Conservation (phyloP, 2,888 invertebrate species). For the Brachylomia viminalis region DNA sequence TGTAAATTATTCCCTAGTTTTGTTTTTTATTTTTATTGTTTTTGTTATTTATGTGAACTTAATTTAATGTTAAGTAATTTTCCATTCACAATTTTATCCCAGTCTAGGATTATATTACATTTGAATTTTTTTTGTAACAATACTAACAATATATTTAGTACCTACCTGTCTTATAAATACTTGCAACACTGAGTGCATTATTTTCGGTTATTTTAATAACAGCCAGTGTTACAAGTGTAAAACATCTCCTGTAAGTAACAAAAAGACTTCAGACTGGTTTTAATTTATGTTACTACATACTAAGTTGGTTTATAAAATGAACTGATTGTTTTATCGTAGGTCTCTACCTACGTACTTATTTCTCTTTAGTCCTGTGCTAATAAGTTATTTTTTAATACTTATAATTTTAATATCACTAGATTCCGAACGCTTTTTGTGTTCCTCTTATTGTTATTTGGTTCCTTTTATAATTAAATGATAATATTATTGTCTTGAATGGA, state of each 20-base stretch:
- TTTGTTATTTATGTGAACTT: constrained; percentile 80
- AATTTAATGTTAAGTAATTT: constrained; percentile 61
- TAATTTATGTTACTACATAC: constrained; percentile 9
- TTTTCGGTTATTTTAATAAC: constrained; percentile 24
- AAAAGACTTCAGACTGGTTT: constrained; percentile 7
- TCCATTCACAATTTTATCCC: constrained; percentile 33
- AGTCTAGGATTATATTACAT: constrained; percentile 6
- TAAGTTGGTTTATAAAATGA: constrained; percentile 72
- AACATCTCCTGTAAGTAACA: constrained; percentile 6
- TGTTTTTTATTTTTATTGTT: constrained; percentile 76
- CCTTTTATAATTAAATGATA: constrained; percentile 74
- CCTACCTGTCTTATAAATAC: background rate
- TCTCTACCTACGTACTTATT: no score
- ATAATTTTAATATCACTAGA: constrained; percentile 69
- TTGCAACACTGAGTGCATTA: constrained; percentile 39
- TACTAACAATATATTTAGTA: constrained; percentile 1
- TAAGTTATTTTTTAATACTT: constrained; percentile 75
- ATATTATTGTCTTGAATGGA: constrained; percentile 64
- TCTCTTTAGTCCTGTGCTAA: constrained; percentile 65
- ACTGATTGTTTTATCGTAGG: constrained; percentile 74
- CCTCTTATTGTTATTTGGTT: constrained; percentile 80
- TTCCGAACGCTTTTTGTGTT: constrained; percentile 75
- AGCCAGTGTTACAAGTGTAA: constrained; percentile 39
- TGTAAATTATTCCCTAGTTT: constrained; percentile 64
- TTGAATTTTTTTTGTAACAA: background rate